Evolutionary conservation across 2,888 invertebrate genomes (phyloP).

Genomic region (Mesorhabditis spiculigera): DNA sequence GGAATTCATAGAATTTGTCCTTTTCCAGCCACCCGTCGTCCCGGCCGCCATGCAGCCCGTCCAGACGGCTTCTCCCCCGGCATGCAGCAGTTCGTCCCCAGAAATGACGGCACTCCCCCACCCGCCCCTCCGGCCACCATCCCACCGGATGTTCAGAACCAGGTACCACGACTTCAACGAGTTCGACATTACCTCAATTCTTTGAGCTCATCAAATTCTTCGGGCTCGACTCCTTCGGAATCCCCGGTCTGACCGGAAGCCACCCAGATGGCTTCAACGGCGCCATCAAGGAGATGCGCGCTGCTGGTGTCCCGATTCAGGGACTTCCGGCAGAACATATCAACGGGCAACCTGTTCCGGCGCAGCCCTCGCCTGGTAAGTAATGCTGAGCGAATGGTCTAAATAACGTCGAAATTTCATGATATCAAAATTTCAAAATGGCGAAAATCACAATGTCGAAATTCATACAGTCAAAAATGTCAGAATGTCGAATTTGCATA

Average conservation of each 20-base stretch:
- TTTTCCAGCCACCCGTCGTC: slow-evolving; percentile 25
- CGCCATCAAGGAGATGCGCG: slow-evolving; percentile 54
- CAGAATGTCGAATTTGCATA: no score
- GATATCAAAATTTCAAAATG: neutral
- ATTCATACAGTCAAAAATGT: no score
- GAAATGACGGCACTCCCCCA: slow-evolving; percentile 12
- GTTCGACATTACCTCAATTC: neutral
- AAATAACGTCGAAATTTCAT: neutral
- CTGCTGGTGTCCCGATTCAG: slow-evolving; percentile 55
- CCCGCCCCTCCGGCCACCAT: slow-evolving; percentile 56
- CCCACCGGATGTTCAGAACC: slow-evolving; percentile 57
- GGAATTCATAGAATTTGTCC: no score
- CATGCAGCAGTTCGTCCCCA: slow-evolving; percentile 33
- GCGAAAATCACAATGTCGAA: no score
- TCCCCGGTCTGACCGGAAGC: slow-evolving; percentile 56
- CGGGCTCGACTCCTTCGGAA: slow-evolving; percentile 57
- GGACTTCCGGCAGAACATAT: slow-evolving; percentile 48
- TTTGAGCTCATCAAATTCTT: slow-evolving; percentile 55
- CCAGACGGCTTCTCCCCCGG: slow-evolving; percentile 29
- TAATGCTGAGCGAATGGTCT: neutral
- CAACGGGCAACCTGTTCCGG: slow-evolving; percentile 30
- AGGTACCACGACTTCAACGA: slow-evolving; percentile 10
- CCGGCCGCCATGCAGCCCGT: slow-evolving; percentile 35
- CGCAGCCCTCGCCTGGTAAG: slow-evolving; percentile 19
- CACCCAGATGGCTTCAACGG: slow-evolving; percentile 57